phyloP scores from a whole-genome alignment of 2,113 vertebrate species.

The Leptocoma aspasia region DNA sequence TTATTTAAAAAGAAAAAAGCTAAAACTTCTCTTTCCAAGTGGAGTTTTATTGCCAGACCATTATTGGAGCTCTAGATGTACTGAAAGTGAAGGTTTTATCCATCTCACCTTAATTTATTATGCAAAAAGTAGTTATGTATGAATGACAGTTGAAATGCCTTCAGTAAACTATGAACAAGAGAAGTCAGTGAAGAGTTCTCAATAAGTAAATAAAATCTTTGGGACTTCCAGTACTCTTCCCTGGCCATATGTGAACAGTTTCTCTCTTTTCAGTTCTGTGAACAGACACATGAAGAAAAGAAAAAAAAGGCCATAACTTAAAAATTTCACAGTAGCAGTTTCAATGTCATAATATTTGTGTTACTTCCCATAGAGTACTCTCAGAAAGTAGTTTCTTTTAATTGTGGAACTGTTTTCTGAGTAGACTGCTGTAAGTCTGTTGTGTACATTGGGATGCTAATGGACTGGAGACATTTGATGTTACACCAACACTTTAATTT shows the following conservation, averaged over 20 bases:
- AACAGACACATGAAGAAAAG: neutral
- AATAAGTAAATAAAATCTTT: neutral
- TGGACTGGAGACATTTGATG: neutral
- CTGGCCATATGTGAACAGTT: neutral
- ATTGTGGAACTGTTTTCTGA: neutral
- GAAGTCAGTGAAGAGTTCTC: neutral
- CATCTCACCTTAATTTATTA: neutral
- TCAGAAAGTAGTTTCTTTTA: neutral
- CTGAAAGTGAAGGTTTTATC: neutral
- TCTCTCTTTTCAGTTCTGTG: neutral
- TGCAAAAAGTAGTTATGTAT: neutral
- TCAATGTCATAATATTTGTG: neutral
- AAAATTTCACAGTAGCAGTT: neutral
- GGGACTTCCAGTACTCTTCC: neutral
- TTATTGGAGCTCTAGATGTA: neutral
- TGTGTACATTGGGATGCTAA: neutral
- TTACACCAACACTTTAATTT: conserved; percentile 24
- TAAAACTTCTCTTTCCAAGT: neutral
- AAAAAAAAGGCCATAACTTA: neutral
- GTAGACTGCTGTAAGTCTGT: neutral
- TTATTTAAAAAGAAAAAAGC: neutral
- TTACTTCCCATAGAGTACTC: neutral
- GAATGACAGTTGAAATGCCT: neutral
- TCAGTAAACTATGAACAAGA: neutral
- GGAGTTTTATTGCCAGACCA: neutral